These are phyloP conservation scores for Ericerus pela DNA, from an alignment of 1,140 invertebrate species.

Conservation along the genomic window DNA sequence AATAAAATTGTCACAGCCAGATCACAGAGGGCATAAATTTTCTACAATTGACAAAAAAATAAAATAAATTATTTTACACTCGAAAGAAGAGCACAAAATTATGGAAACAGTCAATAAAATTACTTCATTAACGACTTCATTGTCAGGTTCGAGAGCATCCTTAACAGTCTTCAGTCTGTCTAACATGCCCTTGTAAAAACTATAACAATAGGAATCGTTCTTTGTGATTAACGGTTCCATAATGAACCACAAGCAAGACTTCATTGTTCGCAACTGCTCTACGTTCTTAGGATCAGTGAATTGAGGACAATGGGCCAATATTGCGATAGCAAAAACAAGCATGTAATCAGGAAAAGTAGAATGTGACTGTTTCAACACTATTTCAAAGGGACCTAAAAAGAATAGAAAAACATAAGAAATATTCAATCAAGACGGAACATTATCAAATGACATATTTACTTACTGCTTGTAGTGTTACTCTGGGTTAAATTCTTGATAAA, in stretches of 20 bases:
- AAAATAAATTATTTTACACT: neutral
- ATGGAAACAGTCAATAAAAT: slow-evolving; percentile 28
- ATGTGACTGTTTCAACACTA: slow-evolving; percentile 54
- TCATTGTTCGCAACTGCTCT: slow-evolving; percentile 55
- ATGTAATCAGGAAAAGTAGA: slow-evolving; percentile 91
- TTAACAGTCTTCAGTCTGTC: slow-evolving; percentile 86
- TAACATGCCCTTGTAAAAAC: slow-evolving; percentile 88
- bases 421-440: neutral
- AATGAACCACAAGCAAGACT: slow-evolving; percentile 82
- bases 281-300: slow-evolving; percentile 60
- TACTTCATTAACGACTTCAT: slow-evolving; percentile 66
- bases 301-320: slow-evolving; percentile 78
- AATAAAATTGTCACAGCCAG: slow-evolving; percentile 77
- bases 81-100: neutral
- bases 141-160: slow-evolving; percentile 66
- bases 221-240: slow-evolving; percentile 83
- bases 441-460: slow-evolving; percentile 25
- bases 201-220: slow-evolving; percentile 85
- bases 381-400: slow-evolving; percentile 36
- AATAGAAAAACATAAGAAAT: slow-evolving; percentile 17
- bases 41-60: slow-evolving; percentile 42
- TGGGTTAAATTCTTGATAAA: slow-evolving; percentile 67
- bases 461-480: slow-evolving; percentile 32
- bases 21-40: slow-evolving; percentile 92
- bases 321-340: slow-evolving; percentile 83